Conservation (phyloP, 2,797 vertebrate species). For the Graptemys geographica region DNA sequence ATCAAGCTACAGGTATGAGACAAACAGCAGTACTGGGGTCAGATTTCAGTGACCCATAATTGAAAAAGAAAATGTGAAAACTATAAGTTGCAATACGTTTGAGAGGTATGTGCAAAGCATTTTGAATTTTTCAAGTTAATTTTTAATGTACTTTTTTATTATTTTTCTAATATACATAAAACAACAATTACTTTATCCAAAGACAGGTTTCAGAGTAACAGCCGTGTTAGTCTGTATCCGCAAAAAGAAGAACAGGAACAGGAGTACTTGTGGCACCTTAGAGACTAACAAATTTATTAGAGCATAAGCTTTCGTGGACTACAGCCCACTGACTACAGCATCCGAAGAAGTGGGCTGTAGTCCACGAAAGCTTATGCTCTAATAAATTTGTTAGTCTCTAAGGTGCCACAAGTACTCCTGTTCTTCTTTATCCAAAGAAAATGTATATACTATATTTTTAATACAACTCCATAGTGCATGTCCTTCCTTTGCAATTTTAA, state of each 20-base stretch:
- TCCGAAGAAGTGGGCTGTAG: too few relatives aligned
- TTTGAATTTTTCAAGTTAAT: not conserved
- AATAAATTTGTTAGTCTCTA: too few relatives aligned
- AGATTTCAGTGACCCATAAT: not conserved
- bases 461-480: not conserved
- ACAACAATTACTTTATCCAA: not conserved
- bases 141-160: not conserved
- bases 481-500: conserved; percentile 32
- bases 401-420: too few relatives aligned
- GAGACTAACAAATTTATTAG: too few relatives aligned
- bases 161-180: not conserved
- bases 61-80: not conserved
- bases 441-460: not conserved
- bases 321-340: too few relatives aligned
- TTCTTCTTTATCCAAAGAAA: not conserved
- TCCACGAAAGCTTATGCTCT: too few relatives aligned
- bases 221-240: too few relatives aligned
- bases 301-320: too few relatives aligned
- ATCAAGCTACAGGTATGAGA: conserved; percentile 15
- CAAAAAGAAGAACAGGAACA: too few relatives aligned
- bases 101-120: not conserved
- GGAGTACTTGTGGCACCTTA: too few relatives aligned
- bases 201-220: not conserved
- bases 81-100: not conserved
- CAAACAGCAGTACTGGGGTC: not conserved